Percentiles rank a stretch among this genome's conserved stretches.
These are phyloP conservation scores for Trematomus loennbergii DNA, from an alignment of 2,113 vertebrate species.

Conservation along the genomic window DNA sequence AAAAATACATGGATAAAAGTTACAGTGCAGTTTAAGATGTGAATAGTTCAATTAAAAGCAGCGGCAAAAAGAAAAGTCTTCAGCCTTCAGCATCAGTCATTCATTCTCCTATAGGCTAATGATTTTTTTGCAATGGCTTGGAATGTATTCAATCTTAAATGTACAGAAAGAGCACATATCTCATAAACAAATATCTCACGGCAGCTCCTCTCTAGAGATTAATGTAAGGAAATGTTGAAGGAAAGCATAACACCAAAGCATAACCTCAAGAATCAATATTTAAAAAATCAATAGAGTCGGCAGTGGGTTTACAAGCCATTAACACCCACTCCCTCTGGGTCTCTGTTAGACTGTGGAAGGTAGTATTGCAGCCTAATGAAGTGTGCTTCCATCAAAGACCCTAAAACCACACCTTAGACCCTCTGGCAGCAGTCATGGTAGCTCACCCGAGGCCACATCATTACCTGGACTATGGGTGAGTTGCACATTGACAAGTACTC, in stretches of 20 bases:
- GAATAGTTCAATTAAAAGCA: no score
- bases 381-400: constrained; percentile 22
- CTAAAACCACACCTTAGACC: constrained; percentile 31
- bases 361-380: constrained; percentile 14
- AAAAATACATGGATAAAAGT: no score
- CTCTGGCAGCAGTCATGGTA: constrained; percentile 19
- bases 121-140: background rate
- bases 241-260: background rate
- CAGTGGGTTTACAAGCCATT: background rate
- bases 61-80: no score
- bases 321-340: constrained; percentile 2
- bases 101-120: background rate
- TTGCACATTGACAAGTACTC: constrained; percentile 18
- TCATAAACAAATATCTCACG: background rate
- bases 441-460: constrained; percentile 40
- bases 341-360: background rate
- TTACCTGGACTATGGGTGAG: constrained; percentile 25
- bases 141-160: background rate
- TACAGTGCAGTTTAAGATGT: no score
- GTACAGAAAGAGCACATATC: background rate
- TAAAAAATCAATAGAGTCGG: background rate
- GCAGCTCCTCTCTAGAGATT: background rate
- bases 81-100: background rate
- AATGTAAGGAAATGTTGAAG: background rate
- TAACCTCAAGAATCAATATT: constrained; percentile 16